These are phyloP conservation scores for Sardinella longiceps DNA, from an alignment of 2,797 vertebrate genomes.

Conservation along the genomic window DNA sequence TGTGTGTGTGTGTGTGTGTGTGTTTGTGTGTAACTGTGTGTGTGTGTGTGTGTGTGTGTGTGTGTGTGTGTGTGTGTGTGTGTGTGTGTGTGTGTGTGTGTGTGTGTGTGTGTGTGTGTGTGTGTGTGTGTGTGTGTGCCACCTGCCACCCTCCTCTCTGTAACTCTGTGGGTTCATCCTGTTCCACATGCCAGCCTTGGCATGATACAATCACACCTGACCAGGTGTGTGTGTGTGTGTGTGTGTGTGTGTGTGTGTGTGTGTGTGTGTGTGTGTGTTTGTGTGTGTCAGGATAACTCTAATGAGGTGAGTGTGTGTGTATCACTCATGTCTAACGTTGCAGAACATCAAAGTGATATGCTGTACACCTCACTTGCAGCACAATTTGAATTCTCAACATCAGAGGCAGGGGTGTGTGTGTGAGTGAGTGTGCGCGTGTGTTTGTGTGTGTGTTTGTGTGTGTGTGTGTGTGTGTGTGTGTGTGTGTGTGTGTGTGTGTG, in stretches of 20 bases:
- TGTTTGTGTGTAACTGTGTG: neutral
- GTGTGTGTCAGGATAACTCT: too few species aligned
- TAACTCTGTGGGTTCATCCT: neutral
- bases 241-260: neutral
- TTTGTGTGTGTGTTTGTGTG: neutral
- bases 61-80: neutral
- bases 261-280: neutral
- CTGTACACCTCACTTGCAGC: too few species aligned
- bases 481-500: neutral
- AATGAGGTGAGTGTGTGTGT: neutral
- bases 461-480: neutral
- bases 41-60: neutral
- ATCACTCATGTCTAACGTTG: too few species aligned
- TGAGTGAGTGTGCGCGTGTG: neutral
- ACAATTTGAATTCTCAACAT: too few species aligned
- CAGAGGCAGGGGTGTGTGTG: neutral
- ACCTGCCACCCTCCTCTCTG: neutral
- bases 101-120: neutral
- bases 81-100: neutral
- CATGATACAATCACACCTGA: neutral
- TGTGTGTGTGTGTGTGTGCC: neutral
- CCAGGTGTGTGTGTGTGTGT: slow-evolving; percentile 3
- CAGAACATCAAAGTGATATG: too few species aligned
- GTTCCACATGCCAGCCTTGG: neutral
- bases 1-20: neutral